Conservation (phyloP, 2,797 vertebrate genomes). For the Melopsittacus undulatus region DNA sequence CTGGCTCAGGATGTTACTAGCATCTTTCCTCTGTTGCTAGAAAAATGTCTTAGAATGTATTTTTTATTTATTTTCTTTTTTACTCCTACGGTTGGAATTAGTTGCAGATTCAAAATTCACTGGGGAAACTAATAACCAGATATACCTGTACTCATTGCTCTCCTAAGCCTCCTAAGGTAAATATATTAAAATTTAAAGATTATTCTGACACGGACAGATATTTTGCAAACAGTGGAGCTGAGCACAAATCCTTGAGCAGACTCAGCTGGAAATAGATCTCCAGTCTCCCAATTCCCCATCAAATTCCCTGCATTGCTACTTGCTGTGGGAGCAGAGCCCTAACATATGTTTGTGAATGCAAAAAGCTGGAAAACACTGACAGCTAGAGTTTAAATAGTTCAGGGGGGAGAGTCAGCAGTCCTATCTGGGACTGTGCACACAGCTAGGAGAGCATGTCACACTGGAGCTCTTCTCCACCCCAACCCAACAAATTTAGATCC, state of each 20-base stretch:
- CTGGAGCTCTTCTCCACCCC: constrained; percentile 3
- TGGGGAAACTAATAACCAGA: background rate
- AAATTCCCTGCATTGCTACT: background rate
- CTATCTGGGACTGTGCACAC: constrained; percentile 24
- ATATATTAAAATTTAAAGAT: background rate
- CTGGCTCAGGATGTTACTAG: background rate
- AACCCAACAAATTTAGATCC: constrained; percentile 60
- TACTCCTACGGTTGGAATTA: background rate
- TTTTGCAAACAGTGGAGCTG: background rate
- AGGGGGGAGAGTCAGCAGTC: constrained; percentile 27
- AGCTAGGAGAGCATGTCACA: constrained; percentile 14
- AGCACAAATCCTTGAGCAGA: background rate
- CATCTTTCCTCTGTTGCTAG: background rate
- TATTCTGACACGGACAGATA: background rate
- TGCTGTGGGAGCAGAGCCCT: background rate
- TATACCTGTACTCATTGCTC: background rate
- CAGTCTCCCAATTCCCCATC: background rate
- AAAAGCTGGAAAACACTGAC: constrained; percentile 27
- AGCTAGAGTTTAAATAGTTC: constrained; percentile 54
- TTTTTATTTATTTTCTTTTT: background rate
- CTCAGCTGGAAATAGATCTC: constrained; percentile 26
- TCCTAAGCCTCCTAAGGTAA: background rate
- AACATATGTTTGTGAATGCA: constrained; percentile 1
- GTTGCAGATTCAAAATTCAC: background rate
- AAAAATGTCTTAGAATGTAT: background rate